phyloP scores from a whole-genome alignment of 1,140 invertebrate species.

The Drepana arcuata region DNA sequence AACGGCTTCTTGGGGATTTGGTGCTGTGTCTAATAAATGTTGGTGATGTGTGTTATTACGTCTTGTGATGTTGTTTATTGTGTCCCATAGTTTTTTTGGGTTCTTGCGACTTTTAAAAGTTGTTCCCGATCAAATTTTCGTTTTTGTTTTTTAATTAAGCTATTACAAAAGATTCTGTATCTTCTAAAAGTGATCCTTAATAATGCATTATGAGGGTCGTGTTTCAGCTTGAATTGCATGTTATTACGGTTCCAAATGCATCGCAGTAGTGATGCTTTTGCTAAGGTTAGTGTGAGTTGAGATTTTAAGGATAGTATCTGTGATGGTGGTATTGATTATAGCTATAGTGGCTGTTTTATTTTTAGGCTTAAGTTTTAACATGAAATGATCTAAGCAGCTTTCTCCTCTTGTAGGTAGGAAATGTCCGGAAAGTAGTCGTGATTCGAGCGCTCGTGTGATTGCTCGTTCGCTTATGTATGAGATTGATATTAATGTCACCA shows the following conservation, averaged over 20 bases:
- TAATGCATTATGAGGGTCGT: conserved; percentile 5
- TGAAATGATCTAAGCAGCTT: conserved; percentile 20
- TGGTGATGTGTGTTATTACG: no score
- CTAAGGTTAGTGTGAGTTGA: no score
- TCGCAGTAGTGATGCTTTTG: no score
- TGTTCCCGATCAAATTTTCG: conserved; percentile 3
- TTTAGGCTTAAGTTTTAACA: conserved; percentile 16
- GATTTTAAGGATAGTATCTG: background rate
- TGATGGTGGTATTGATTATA: conserved; percentile 1
- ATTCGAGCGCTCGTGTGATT: conserved; percentile 10
- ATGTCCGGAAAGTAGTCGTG: conserved; percentile 16
- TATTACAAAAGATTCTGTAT: conserved; percentile 4
- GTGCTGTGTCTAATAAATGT: no score
- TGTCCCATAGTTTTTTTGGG: no score
- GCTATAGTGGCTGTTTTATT: conserved; percentile 6
- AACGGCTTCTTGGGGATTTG: no score
- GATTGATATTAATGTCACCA: background rate
- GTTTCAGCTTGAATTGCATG: conserved; percentile 5
- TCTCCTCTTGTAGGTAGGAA: conserved; percentile 13
- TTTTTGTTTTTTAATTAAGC: conserved; percentile 5
- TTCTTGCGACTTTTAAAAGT: no score
- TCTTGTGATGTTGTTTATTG: no score
- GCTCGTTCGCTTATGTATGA: conserved; percentile 7
- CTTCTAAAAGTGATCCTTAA: conserved; percentile 3
- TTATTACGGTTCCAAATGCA: conserved; percentile 3